Percentiles rank a stretch among this genome's conserved stretches.
These are phyloP conservation scores for Hemithea aestivaria DNA, from an alignment of 2,888 invertebrate genomes.

Conservation along the genomic window DNA sequence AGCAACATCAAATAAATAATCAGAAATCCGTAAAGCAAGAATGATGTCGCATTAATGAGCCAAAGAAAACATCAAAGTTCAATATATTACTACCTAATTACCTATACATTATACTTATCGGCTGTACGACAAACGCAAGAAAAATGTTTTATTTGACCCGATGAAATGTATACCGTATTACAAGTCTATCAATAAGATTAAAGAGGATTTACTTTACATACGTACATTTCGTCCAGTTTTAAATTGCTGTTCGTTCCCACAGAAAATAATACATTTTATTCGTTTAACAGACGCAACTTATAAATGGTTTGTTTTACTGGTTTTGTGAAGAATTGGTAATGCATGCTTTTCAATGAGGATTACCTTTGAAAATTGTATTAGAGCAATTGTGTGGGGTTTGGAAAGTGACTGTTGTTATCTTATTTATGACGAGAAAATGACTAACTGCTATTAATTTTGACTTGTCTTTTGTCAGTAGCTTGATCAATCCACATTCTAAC, in stretches of 20 bases:
- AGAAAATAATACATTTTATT: too few species aligned
- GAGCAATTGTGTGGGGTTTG: slow-evolving; percentile 18
- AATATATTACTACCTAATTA: slow-evolving; percentile 72
- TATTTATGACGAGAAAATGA: too few species aligned
- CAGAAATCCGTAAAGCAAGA: slow-evolving; percentile 61
- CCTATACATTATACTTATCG: slow-evolving; percentile 73
- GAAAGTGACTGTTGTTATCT: too few species aligned
- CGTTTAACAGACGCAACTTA: too few species aligned
- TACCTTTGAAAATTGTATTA: neutral
- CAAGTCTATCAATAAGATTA: slow-evolving; percentile 67
- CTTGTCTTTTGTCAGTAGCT: too few species aligned
- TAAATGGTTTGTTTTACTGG: slow-evolving; percentile 27
- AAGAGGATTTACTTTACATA: slow-evolving; percentile 37
- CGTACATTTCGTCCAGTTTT: slow-evolving; percentile 19
- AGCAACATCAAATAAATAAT: slow-evolving; percentile 52
- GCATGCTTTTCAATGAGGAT: slow-evolving; percentile 9
- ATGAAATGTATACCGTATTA: slow-evolving; percentile 59
- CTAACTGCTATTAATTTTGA: too few species aligned
- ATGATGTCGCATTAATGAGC: slow-evolving; percentile 64
- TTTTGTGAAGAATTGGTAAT: slow-evolving; percentile 6
- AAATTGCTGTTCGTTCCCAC: too few species aligned
- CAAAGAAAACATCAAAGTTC: slow-evolving; percentile 60
- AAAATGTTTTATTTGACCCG: slow-evolving; percentile 63
- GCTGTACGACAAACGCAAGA: slow-evolving; percentile 42
- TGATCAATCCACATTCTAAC: too few species aligned